These are phyloP conservation scores for Chaetodon trifasciatus DNA, from an alignment of 2,797 vertebrate species.

Conservation along the genomic window DNA sequence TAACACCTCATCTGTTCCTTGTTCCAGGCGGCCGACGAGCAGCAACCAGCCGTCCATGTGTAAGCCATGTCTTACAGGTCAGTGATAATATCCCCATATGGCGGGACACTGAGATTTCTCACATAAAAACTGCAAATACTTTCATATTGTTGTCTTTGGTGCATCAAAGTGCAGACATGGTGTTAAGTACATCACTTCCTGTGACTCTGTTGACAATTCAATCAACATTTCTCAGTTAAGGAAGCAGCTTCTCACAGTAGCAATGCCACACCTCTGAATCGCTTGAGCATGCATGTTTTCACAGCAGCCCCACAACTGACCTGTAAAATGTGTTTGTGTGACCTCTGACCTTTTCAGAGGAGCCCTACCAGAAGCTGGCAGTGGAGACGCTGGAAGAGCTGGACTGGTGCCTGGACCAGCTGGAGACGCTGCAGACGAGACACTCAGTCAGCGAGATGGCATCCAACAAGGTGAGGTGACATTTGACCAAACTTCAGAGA, in stretches of 20 bases:
- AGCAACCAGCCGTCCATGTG: slow-evolving; percentile 82
- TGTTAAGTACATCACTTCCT: background rate
- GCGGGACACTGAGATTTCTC: slow-evolving; percentile 1
- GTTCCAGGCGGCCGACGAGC: slow-evolving; percentile 82
- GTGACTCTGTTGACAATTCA: background rate
- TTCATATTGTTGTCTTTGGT: background rate
- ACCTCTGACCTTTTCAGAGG: slow-evolving; percentile 85
- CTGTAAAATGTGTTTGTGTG: slow-evolving; percentile 25
- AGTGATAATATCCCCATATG: slow-evolving; percentile 50
- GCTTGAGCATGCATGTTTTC: slow-evolving; percentile 1
- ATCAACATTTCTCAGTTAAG: background rate
- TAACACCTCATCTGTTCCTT: slow-evolving; percentile 25
- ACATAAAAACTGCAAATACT: background rate
- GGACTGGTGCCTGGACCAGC: slow-evolving; percentile 97
- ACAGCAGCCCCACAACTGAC: background rate
- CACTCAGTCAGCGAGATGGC: slow-evolving; percentile 97
- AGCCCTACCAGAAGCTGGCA: slow-evolving; percentile 89
- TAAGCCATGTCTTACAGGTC: slow-evolving; percentile 88
- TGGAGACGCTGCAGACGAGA: slow-evolving; percentile 94
- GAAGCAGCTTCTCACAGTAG: background rate
- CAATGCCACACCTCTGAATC: background rate
- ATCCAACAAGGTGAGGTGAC: slow-evolving; percentile 92
- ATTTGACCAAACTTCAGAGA: background rate
- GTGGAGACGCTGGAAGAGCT: slow-evolving; percentile 94
- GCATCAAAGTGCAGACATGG: background rate